These are phyloP conservation scores for Aleiodes sp. DNA, from an alignment of 1,140 invertebrate species.

Conservation along the genomic window DNA sequence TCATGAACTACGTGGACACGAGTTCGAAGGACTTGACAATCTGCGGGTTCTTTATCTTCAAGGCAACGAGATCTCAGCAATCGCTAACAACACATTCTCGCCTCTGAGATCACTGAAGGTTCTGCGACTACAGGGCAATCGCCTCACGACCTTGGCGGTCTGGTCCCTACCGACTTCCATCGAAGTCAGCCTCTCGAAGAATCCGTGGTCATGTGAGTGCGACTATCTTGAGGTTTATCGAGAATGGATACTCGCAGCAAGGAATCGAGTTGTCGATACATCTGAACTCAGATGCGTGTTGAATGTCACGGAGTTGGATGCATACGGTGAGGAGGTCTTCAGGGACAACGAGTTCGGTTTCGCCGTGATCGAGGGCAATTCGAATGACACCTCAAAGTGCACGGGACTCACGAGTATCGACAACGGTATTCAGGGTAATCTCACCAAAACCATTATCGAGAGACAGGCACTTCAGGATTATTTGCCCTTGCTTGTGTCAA, in stretches of 20 bases:
- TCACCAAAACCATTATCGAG: conserved; percentile 77
- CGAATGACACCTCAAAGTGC: conserved; percentile 65
- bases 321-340: conserved; percentile 69
- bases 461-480: conserved; percentile 80
- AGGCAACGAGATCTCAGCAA: conserved; percentile 74
- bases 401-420: conserved; percentile 73
- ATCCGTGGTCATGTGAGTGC: conserved; percentile 91
- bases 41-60: conserved; percentile 74
- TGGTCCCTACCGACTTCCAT: conserved; percentile 79
- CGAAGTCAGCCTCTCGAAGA: conserved; percentile 77
- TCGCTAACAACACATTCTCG: conserved; percentile 82
- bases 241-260: conserved; percentile 76
- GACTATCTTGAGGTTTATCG: conserved; percentile 81
- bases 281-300: conserved; percentile 71
- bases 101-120: conserved; percentile 76
- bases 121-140: conserved; percentile 81
- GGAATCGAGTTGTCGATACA: conserved; percentile 71
- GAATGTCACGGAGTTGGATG: conserved; percentile 69
- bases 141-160: conserved; percentile 76
- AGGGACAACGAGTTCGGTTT: conserved; percentile 69
- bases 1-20: conserved; percentile 79
- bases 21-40: conserved; percentile 79
- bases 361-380: conserved; percentile 51
- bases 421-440: conserved; percentile 75
- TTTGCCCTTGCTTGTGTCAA: conserved; percentile 79